phyloP scores from a whole-genome alignment of 2,113 vertebrate genomes.

The Gadus macrocephalus region DNA sequence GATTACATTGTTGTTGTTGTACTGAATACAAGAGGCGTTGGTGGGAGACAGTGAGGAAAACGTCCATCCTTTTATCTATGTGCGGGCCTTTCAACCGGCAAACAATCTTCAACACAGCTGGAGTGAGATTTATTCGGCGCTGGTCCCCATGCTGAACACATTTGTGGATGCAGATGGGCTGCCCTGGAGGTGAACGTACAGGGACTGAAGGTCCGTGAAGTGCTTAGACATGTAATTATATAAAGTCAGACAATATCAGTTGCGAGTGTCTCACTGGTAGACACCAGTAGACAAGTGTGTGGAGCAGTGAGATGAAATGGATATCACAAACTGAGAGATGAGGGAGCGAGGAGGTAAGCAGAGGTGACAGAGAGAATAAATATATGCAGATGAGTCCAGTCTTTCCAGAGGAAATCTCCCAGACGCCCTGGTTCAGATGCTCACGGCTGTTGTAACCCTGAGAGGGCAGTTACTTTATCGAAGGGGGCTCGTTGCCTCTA shows the following conservation, averaged over 20 bases:
- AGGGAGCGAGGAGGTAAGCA: conserved; percentile 8
- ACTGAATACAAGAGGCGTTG: neutral
- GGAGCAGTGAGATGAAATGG: conserved; percentile 11
- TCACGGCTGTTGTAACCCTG: neutral
- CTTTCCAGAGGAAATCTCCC: no score
- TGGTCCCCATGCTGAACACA: neutral
- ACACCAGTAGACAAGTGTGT: conserved; percentile 10
- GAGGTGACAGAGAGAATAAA: conserved; percentile 19
- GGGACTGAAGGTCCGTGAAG: neutral
- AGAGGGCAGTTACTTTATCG: conserved; percentile 18
- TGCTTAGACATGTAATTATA: conserved; percentile 1
- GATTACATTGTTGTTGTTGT: neutral
- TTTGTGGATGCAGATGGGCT: conserved; percentile 2
- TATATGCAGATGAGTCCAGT: neutral
- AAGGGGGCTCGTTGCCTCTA: conserved; percentile 36
- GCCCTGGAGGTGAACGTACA: neutral
- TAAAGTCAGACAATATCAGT: neutral
- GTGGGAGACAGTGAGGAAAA: neutral
- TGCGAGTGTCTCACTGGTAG: conserved; percentile 11
- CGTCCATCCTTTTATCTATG: conserved; percentile 11
- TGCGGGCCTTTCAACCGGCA: neutral
- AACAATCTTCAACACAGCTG: neutral
- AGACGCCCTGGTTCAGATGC: no score
- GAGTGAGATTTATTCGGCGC: conserved; percentile 1
- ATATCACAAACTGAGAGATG: neutral